Percentiles rank a stretch among this genome's conserved stretches.
These are phyloP conservation scores for Chaetoderma sp. DNA, from an alignment of 2,888 invertebrate species.

Conservation along the genomic window DNA sequence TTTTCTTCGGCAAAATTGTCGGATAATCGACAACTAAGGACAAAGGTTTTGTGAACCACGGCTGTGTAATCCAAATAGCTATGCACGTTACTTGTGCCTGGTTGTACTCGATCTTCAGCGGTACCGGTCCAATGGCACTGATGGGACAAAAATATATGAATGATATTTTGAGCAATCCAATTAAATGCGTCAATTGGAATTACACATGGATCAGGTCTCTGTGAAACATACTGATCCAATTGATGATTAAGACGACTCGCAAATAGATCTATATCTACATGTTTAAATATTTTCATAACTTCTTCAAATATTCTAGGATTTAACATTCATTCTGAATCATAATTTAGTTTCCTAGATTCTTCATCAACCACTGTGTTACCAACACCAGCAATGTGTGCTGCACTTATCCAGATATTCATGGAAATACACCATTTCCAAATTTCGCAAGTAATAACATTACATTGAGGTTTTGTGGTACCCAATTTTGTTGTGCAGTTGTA, in stretches of 20 bases:
- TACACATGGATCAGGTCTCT: background rate
- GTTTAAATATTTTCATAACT: background rate
- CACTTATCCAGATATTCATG: conserved; percentile 16
- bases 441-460: conserved; percentile 7
- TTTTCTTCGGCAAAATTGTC: too few species aligned
- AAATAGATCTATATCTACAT: too few species aligned
- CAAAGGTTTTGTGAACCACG: too few species aligned
- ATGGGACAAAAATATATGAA: too few species aligned
- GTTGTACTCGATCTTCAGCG: too few species aligned
- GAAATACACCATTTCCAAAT: conserved; percentile 17
- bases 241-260: too few species aligned
- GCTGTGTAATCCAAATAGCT: too few species aligned
- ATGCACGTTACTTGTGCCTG: too few species aligned
- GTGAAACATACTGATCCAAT: background rate
- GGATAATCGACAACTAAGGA: too few species aligned
- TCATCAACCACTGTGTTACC: conserved; percentile 3
- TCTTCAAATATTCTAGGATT: too few species aligned
- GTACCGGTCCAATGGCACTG: too few species aligned
- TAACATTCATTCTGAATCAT: background rate
- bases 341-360: background rate
- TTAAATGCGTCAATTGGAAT: background rate
- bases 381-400: conserved; percentile 15
- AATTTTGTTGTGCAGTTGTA: conserved; percentile 19
- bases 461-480: conserved; percentile 8
- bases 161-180: too few species aligned